A percentile compares a stretch with the other conserved stretches of the same genome.
These are phyloP conservation scores for Nomada fabriciana DNA, from an alignment of 2,888 invertebrate species.

Conservation along the genomic window DNA sequence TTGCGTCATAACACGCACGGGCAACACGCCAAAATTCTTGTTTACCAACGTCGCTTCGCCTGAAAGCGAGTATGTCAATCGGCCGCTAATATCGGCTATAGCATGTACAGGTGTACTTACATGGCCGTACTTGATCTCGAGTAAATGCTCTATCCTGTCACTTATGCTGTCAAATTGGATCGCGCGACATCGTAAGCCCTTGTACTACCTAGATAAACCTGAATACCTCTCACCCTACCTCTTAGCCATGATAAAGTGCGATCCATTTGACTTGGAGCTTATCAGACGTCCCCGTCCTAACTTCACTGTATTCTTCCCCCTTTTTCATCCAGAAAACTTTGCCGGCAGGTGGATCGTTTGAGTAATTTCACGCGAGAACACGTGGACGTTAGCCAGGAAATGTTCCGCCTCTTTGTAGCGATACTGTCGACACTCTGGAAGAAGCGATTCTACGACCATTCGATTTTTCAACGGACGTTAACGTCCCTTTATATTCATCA, in stretches of 20 bases:
- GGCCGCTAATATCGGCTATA: slow-evolving; percentile 47
- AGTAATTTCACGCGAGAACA: slow-evolving; percentile 51
- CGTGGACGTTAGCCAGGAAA: slow-evolving; percentile 23
- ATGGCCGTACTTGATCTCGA: slow-evolving; percentile 53
- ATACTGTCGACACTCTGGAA: not conserved
- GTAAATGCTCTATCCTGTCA: slow-evolving; percentile 64
- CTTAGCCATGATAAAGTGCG: slow-evolving; percentile 61
- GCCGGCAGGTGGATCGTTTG: slow-evolving; percentile 20
- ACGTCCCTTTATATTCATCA: slow-evolving; percentile 34
- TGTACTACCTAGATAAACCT: slow-evolving; percentile 63
- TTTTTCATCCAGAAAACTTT: not conserved
- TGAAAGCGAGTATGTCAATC: slow-evolving; percentile 56
- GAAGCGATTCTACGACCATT: slow-evolving; percentile 31
- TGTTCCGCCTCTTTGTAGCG: slow-evolving; percentile 12
- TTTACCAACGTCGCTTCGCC: slow-evolving; percentile 30
- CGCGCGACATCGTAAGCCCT: slow-evolving; percentile 54
- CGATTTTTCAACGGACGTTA: slow-evolving; percentile 45
- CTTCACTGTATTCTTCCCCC: not conserved
- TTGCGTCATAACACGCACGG: not conserved
- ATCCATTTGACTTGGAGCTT: slow-evolving; percentile 65
- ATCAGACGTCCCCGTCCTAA: slow-evolving; percentile 45
- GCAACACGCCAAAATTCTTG: slow-evolving; percentile 26
- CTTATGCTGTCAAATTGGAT: slow-evolving; percentile 66
- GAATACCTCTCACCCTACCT: slow-evolving; percentile 41
- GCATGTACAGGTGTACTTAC: slow-evolving; percentile 45